Conservation (phyloP, 2,888 invertebrate genomes). For the Myopa tessellatipennis region DNA sequence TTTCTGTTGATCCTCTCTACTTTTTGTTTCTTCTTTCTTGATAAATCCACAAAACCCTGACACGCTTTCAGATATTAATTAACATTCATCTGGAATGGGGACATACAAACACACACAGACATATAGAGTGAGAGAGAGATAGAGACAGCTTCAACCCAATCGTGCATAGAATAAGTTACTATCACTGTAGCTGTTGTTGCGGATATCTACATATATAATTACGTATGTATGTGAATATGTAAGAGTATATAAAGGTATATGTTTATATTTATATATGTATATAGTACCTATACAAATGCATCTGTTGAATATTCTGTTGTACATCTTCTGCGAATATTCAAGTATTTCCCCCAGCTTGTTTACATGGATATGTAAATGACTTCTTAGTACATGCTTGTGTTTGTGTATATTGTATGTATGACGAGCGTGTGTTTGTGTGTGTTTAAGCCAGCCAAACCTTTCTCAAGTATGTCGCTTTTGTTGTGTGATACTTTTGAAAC, state of each 20-base stretch:
- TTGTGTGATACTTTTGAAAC: background rate
- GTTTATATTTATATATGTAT: background rate
- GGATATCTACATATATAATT: background rate
- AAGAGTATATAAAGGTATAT: background rate
- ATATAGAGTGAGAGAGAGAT: too few species aligned
- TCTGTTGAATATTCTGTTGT: background rate
- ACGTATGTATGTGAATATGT: background rate
- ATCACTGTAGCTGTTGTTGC: too few species aligned
- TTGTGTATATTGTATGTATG: background rate
- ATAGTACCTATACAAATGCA: too few species aligned
- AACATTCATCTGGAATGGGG: slow-evolving; percentile 58
- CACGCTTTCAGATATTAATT: slow-evolving; percentile 65
- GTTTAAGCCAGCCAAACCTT: background rate
- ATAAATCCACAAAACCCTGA: slow-evolving; percentile 51
- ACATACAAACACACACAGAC: too few species aligned
- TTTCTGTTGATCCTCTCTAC: too few species aligned
- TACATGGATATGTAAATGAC: background rate
- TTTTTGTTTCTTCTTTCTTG: background rate
- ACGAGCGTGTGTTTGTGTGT: background rate
- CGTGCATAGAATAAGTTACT: too few species aligned
- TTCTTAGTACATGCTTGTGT: background rate
- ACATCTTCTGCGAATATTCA: background rate
- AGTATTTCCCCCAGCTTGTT: background rate
- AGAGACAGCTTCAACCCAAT: too few species aligned
- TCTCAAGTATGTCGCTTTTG: background rate